phyloP scores from a whole-genome alignment of 1,140 invertebrate species.

The Ostrea denselamellosa region DNA sequence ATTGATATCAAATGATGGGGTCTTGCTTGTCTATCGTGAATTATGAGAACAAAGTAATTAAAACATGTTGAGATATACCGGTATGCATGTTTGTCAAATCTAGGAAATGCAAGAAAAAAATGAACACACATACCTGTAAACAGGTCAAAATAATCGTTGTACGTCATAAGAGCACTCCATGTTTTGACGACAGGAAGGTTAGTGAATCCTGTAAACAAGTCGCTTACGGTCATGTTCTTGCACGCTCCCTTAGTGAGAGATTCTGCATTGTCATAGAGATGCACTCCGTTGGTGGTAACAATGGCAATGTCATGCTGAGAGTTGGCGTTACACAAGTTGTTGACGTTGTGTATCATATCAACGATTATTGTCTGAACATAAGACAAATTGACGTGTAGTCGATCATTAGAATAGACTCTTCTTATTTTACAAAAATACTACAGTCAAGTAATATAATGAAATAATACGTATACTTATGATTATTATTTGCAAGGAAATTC shows the following conservation, averaged over 20 bases:
- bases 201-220: neutral
- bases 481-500: too few relatives aligned
- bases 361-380: neutral
- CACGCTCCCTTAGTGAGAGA: neutral
- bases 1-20: neutral
- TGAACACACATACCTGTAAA: neutral
- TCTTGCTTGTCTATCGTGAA: neutral
- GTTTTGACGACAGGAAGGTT: neutral
- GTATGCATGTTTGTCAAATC: too few relatives aligned
- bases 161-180: neutral
- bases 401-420: neutral
- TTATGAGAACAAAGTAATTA: neutral
- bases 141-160: neutral
- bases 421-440: too few relatives aligned
- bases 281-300: neutral
- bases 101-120: neutral
- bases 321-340: neutral
- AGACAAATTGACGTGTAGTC: neutral
- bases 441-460: too few relatives aligned
- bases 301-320: neutral
- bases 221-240: neutral
- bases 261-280: conserved; percentile 1
- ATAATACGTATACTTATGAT: too few relatives aligned
- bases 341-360: conserved; percentile 18
- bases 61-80: too few relatives aligned